These are phyloP conservation scores for Neopipo cinnamomea DNA, from an alignment of 2,113 vertebrate species.

Conservation along the genomic window DNA sequence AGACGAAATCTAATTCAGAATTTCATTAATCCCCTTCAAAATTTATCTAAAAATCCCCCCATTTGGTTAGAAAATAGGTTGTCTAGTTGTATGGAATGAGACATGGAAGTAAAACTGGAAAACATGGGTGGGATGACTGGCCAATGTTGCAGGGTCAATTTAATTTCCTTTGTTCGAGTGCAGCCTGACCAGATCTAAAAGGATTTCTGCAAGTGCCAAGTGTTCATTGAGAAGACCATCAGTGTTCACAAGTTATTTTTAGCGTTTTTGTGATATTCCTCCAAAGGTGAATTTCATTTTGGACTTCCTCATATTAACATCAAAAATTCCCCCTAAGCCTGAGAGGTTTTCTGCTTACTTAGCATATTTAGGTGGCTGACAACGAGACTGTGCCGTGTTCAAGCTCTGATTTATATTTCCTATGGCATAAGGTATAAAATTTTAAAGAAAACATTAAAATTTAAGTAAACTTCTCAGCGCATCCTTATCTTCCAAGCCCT, in stretches of 20 bases:
- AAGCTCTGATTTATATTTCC: neutral
- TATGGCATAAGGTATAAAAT: neutral
- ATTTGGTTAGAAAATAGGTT: neutral
- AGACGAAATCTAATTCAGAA: neutral
- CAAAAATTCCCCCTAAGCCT: neutral
- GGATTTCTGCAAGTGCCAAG: neutral
- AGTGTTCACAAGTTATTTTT: neutral
- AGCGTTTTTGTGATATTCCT: neutral
- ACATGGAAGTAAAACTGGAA: neutral
- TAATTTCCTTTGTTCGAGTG: neutral
- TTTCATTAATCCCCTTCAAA: neutral
- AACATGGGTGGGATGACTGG: neutral
- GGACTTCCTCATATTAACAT: neutral
- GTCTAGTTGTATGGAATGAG: neutral
- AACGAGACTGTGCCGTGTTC: neutral
- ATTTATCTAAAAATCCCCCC: neutral
- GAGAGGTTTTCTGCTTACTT: neutral
- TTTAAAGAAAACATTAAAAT: conserved; percentile 12
- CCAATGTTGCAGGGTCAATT: neutral
- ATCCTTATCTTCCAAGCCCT: neutral
- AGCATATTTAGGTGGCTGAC: neutral
- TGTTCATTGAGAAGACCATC: neutral
- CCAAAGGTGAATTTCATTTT: neutral
- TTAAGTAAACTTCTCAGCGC: neutral
- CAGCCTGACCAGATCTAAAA: neutral